phyloP scores from a whole-genome alignment of 2,888 invertebrate genomes.

The Muscina levida region DNA sequence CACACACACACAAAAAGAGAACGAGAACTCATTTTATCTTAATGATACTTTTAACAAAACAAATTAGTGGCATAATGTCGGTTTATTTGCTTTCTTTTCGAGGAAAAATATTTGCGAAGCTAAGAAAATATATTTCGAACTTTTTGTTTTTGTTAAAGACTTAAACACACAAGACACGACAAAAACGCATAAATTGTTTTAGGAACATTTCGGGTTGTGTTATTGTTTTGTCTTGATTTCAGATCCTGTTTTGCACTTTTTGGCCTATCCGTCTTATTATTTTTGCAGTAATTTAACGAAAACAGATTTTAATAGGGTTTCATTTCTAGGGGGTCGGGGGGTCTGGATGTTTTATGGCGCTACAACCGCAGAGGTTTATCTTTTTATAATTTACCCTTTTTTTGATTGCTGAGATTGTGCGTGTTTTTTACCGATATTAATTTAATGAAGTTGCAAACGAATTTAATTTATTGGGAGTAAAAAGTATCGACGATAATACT shows the following conservation, averaged over 20 bases:
- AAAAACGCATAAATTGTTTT: slow-evolving; percentile 44
- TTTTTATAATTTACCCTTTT: too few species aligned
- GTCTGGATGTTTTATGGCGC: slow-evolving; percentile 6
- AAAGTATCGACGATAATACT: too few species aligned
- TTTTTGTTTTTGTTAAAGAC: slow-evolving; percentile 18
- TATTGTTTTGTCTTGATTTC: background rate
- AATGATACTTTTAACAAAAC: slow-evolving; percentile 50
- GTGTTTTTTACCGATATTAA: too few species aligned
- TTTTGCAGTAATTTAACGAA: slow-evolving; percentile 34
- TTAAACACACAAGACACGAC: slow-evolving; percentile 34
- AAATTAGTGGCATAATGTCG: slow-evolving; percentile 43
- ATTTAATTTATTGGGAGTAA: too few species aligned
- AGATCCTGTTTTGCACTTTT: too few species aligned
- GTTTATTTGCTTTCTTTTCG: background rate
- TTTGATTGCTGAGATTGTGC: too few species aligned
- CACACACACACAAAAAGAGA: background rate
- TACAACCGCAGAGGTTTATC: background rate
- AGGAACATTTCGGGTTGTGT: slow-evolving; percentile 11
- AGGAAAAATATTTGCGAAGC: background rate
- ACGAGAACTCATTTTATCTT: slow-evolving; percentile 45
- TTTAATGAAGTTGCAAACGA: too few species aligned
- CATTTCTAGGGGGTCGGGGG: too few species aligned
- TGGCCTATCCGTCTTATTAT: background rate
- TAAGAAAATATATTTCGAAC: slow-evolving; percentile 26
- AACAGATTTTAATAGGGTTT: slow-evolving; percentile 35